Conservation (phyloP, 2,797 vertebrate genomes). For the Poecilia gillii region DNA sequence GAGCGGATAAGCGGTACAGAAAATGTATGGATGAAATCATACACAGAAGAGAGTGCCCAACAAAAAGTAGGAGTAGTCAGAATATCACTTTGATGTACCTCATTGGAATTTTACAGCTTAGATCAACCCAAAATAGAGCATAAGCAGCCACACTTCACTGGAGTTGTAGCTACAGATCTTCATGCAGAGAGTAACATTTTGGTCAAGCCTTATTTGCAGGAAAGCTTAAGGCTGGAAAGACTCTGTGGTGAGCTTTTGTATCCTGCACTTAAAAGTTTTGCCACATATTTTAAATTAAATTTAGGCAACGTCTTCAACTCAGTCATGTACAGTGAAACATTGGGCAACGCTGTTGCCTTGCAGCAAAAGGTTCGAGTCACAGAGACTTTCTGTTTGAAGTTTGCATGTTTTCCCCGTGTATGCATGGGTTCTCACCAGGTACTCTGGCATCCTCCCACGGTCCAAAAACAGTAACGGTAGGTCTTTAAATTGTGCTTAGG, state of each 20-base stretch:
- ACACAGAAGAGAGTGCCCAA: background rate
- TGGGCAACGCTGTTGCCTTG: background rate
- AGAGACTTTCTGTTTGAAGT: background rate
- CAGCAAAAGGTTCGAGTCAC: background rate
- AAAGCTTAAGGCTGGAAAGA: constrained; percentile 6
- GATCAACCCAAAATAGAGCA: background rate
- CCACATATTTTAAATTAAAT: constrained; percentile 1
- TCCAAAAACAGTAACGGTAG: background rate
- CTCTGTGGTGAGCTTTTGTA: constrained; percentile 5
- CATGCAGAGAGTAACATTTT: background rate
- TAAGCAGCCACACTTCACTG: background rate
- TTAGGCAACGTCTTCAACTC: background rate
- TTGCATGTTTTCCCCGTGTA: background rate
- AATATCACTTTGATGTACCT: background rate
- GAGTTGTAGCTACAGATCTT: background rate
- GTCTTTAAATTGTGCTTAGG: background rate
- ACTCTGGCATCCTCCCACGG: background rate
- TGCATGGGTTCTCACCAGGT: background rate
- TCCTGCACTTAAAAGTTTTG: background rate
- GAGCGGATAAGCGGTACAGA: too few species aligned
- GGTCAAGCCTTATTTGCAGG: background rate
- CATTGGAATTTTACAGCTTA: too few species aligned
- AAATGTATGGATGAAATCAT: too few species aligned
- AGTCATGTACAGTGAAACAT: background rate
- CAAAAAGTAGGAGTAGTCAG: background rate